phyloP scores from a whole-genome alignment of 1,140 invertebrate genomes.

The Hesperophylax magnus region DNA sequence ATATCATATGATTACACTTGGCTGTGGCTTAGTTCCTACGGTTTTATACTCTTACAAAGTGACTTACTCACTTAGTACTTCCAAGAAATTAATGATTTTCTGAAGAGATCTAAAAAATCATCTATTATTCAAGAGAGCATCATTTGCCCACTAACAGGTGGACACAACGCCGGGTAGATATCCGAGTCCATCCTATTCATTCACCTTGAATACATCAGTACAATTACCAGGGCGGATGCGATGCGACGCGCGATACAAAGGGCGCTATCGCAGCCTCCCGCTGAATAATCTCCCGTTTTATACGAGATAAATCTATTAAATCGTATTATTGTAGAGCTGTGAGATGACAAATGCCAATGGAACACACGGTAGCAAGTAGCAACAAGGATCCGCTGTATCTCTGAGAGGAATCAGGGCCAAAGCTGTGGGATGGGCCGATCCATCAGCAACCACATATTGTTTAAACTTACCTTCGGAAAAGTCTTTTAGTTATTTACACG shows the following conservation, averaged over 20 bases:
- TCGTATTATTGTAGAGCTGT: constrained; percentile 6
- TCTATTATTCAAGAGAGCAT: not conserved
- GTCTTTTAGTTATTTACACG: no score
- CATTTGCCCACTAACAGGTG: not conserved
- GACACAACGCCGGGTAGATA: not conserved
- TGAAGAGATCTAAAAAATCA: not conserved
- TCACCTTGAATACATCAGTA: not conserved
- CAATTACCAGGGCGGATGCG: not conserved
- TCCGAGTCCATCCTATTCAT: no score
- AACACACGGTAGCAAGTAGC: constrained; percentile 50
- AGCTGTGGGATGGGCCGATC: not conserved
- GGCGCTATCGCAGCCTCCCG: not conserved
- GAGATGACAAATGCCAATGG: constrained; percentile 52
- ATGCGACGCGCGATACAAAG: not conserved
- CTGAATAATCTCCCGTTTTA: constrained; percentile 44
- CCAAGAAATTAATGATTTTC: not conserved
- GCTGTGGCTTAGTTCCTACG: no score
- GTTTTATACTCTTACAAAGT: no score
- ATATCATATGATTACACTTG: no score
- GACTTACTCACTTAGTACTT: no score
- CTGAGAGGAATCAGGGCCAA: not conserved
- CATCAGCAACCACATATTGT: not conserved
- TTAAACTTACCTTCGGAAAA: not conserved
- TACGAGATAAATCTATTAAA: constrained; percentile 42
- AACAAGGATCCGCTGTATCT: constrained; percentile 16